A percentile compares a stretch with the other conserved stretches of the same genome.
Evolutionary conservation across 2,888 invertebrate species (phyloP).

Genomic region (Ernsta delagoae): DNA sequence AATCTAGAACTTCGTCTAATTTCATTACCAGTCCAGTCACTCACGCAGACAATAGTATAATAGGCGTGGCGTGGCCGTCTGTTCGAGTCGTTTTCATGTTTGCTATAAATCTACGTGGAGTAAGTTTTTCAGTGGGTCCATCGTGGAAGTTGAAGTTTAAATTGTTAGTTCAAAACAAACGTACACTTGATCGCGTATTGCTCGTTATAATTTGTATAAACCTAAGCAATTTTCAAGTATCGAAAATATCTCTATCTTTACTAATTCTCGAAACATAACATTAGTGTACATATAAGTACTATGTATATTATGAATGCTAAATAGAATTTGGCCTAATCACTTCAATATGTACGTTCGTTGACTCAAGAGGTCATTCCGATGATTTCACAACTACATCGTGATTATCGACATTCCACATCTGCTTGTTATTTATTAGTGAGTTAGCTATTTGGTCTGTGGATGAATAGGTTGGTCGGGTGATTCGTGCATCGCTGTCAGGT

Average conservation of each 20-base stretch:
- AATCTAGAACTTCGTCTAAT: too few relatives aligned
- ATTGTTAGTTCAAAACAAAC: background rate
- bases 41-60: too few relatives aligned
- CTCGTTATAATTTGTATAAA: background rate
- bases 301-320: too few relatives aligned
- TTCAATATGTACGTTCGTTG: background rate
- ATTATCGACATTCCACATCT: conserved; percentile 69
- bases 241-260: too few relatives aligned
- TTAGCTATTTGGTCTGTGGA: conserved; percentile 47
- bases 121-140: background rate
- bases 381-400: conserved; percentile 43
- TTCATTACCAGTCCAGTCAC: too few relatives aligned
- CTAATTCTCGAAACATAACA: too few relatives aligned
- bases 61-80: too few relatives aligned
- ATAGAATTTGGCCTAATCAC: too few relatives aligned
- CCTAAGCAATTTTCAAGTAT: too few relatives aligned
- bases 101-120: background rate
- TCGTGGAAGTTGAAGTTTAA: background rate
- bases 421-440: conserved; percentile 45
- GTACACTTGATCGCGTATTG: background rate
- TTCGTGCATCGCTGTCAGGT: conserved; percentile 69
- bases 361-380: conserved; percentile 3
- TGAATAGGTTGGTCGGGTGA: conserved; percentile 54
- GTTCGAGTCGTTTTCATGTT: background rate
- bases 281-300: too few relatives aligned